These are phyloP conservation scores for Oxyruncus cristatus DNA, from an alignment of 2,113 vertebrate species.

Conservation along the genomic window DNA sequence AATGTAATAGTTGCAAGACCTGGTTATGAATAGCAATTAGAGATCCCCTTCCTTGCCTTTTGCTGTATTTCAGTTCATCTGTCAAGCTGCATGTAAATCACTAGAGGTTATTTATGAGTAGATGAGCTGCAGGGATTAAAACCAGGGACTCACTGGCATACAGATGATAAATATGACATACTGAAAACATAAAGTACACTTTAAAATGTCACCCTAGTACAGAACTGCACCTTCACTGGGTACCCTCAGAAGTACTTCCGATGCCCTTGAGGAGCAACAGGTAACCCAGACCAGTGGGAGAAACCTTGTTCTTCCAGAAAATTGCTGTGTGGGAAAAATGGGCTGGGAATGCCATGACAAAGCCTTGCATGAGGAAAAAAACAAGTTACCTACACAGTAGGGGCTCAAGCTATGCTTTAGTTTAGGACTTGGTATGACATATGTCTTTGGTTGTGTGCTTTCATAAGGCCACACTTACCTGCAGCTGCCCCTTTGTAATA, in stretches of 20 bases:
- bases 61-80: background rate
- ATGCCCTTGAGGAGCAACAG: background rate
- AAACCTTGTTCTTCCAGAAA: background rate
- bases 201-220: background rate
- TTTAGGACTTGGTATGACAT: background rate
- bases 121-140: background rate
- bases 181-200: background rate
- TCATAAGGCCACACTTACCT: background rate
- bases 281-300: background rate
- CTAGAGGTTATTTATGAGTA: background rate
- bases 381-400: background rate
- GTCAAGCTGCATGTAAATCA: background rate
- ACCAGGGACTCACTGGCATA: background rate
- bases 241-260: background rate
- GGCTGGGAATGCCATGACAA: background rate
- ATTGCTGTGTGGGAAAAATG: background rate
- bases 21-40: constrained; percentile 5
- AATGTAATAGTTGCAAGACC: background rate
- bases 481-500: background rate
- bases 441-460: background rate
- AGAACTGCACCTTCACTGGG: background rate
- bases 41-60: background rate
- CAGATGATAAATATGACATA: background rate
- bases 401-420: background rate
- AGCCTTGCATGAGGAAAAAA: background rate